Evolutionary conservation across 2,797 vertebrate genomes (phyloP), one percentile per base, ranked within the genome.

Genomic region (Platyrinchus mystaceus): DNA sequence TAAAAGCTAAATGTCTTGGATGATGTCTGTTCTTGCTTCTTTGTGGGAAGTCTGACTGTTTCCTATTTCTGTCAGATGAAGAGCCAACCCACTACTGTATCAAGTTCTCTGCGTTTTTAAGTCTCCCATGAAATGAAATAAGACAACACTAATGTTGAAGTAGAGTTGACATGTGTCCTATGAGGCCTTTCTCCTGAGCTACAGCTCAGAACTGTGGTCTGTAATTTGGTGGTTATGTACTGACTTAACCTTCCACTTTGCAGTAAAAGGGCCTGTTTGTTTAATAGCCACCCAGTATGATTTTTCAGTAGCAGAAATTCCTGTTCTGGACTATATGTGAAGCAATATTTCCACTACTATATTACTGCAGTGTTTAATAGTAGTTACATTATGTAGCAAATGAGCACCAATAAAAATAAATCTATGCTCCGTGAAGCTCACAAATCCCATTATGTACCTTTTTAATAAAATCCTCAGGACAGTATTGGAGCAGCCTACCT

Each of bases 381-480:
- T 88, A 84, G 80, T 59, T 94, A 77, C 0, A 0, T 91, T 91
- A n/a, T 53, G 8, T 94, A 78, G 63, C 43, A 91, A 81, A 90
- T 90, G 85, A 96, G n/a, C 87, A 93, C 85, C 89, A 55, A 30
- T 92, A 75, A 80, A 82, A 87, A 69, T 50, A 74, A 46, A 75
- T 71, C 46, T 41, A 86, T 91, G 93, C 87, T 94, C 90, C 62
- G 1, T 86, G 55, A 94, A 94, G 96, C 93, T 96, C 85, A 95
- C 90, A 86, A 93, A 95, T 95, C 73, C 95, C 94, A 95, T 69
- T 93, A 78, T 95, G 90, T 96, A 96, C 96, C 96, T 94, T 96
- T 96, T 94, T 91, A 96, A 96, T 96, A 94, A 96, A 96, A 96
- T 96, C 87, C 87, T 96, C 69, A 96, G 96, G 95, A 52, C 95